Conservation (phyloP, 2,797 vertebrate genomes). For the Pseudochirops cupreus region DNA sequence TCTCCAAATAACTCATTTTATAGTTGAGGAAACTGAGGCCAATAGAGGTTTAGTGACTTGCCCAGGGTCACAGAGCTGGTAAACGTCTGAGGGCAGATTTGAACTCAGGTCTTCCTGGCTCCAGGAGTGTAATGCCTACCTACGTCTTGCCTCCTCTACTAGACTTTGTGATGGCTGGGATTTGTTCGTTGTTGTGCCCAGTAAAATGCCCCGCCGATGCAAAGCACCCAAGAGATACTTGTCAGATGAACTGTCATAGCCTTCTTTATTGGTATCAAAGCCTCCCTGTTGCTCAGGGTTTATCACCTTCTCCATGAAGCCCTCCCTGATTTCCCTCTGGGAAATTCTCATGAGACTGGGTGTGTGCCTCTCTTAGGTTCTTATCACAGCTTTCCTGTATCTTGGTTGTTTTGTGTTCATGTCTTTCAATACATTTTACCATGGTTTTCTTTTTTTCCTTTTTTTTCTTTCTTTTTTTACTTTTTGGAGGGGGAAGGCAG, state of each 20-base stretch:
- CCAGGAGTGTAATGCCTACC: neutral
- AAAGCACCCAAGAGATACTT: neutral
- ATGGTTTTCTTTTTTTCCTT: neutral
- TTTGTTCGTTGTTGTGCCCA: neutral
- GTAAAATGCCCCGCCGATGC: neutral
- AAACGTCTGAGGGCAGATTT: neutral
- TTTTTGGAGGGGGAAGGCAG: no score
- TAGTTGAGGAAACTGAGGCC: neutral
- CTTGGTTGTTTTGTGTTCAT: neutral
- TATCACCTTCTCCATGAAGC: neutral
- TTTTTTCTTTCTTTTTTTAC: no score
- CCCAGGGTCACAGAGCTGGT: neutral
- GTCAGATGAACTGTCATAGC: neutral
- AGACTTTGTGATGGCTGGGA: neutral
- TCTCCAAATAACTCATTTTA: neutral
- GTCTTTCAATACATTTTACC: neutral
- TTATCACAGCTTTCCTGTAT: neutral
- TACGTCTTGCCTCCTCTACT: neutral
- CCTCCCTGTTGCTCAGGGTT: neutral
- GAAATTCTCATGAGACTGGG: neutral
- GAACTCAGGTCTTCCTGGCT: neutral
- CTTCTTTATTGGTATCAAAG: neutral
- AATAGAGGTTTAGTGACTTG: neutral
- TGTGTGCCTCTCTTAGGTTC: neutral
- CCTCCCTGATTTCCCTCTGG: no score